Conservation (phyloP, 2,113 vertebrate species). For the Tetraodon nigroviridis region DNA sequence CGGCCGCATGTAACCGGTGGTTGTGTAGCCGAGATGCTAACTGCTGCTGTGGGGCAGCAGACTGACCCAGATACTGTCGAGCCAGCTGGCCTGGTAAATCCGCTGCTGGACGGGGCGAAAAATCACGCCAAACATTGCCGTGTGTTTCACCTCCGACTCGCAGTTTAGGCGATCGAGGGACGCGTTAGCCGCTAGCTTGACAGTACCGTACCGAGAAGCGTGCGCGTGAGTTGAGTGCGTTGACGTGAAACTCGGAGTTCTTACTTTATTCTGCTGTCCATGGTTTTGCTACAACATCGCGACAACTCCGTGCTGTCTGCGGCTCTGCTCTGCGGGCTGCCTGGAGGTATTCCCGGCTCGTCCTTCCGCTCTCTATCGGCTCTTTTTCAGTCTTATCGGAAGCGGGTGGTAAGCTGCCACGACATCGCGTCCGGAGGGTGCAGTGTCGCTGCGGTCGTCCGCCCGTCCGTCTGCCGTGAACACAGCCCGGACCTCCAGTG, state of each 20-base stretch:
- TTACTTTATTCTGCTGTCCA: constrained; percentile 91
- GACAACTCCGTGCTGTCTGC: constrained; percentile 67
- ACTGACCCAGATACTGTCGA: constrained; percentile 48
- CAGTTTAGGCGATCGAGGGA: background rate
- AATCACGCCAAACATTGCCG: constrained; percentile 41
- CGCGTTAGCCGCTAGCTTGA: constrained; percentile 33
- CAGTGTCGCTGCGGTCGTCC: no score
- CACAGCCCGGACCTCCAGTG: constrained; percentile 20
- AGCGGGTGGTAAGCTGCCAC: constrained; percentile 18
- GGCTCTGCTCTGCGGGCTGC: constrained; percentile 42
- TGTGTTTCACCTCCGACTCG: constrained; percentile 7
- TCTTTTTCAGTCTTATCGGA: constrained; percentile 33
- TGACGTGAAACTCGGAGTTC: constrained; percentile 37
- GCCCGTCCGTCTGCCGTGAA: constrained; percentile 16
- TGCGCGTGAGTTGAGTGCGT: background rate
- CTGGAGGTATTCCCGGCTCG: constrained; percentile 22
- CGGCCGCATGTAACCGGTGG: constrained; percentile 3
- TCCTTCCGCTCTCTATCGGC: constrained; percentile 28
- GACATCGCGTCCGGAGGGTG: constrained; percentile 40
- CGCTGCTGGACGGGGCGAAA: constrained; percentile 38
- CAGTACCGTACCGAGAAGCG: background rate
- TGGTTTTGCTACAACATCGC: constrained; percentile 81
- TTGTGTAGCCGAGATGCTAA: constrained; percentile 49
- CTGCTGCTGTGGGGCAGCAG: constrained; percentile 40
- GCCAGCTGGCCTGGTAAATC: constrained; percentile 63